Evolutionary conservation across 2,888 invertebrate species (phyloP).

Genomic region (Chaitophorus viminalis): DNA sequence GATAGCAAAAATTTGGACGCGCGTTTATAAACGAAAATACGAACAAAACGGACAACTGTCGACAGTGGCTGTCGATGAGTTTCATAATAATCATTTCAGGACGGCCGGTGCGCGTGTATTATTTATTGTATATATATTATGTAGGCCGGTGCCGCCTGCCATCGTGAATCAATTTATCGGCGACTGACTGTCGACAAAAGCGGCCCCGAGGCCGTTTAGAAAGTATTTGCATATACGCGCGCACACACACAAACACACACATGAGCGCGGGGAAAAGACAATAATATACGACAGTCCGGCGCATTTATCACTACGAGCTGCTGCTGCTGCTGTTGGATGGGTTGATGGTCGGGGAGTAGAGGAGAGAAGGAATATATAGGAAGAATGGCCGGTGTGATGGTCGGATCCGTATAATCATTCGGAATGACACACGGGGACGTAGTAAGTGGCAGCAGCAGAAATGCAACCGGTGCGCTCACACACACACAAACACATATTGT

Average conservation of each 20-base stretch:
- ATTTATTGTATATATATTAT: not conserved
- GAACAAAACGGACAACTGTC: too few relatives aligned
- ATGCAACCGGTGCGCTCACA: conserved; percentile 12
- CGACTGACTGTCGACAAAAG: conserved; percentile 45
- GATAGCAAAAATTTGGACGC: not conserved
- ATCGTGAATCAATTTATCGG: conserved; percentile 53
- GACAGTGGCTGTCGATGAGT: not conserved
- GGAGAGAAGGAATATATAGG: not conserved
- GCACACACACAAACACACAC: too few relatives aligned
- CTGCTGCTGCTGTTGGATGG: too few relatives aligned
- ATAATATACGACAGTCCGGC: conserved; percentile 23
- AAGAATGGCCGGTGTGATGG: conserved; percentile 27
- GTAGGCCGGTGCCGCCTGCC: conserved; percentile 3
- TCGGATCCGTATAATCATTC: conserved; percentile 36
- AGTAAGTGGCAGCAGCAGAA: conserved; percentile 36
- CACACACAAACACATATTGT: not conserved
- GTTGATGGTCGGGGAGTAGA: not conserved
- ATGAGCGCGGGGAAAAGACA: conserved; percentile 1
- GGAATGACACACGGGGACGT: conserved; percentile 39
- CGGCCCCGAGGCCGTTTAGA: conserved; percentile 52
- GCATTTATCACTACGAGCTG: conserved; percentile 45
- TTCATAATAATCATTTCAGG: conserved; percentile 1
- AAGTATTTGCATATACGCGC: conserved; percentile 52
- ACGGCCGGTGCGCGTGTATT: too few relatives aligned
- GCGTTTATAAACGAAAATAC: not conserved